Evolutionary conservation across 2,797 vertebrate genomes (phyloP), one percentile per base, ranked within the genome.

Genomic region (Odontamblyopus rebecca): DNA sequence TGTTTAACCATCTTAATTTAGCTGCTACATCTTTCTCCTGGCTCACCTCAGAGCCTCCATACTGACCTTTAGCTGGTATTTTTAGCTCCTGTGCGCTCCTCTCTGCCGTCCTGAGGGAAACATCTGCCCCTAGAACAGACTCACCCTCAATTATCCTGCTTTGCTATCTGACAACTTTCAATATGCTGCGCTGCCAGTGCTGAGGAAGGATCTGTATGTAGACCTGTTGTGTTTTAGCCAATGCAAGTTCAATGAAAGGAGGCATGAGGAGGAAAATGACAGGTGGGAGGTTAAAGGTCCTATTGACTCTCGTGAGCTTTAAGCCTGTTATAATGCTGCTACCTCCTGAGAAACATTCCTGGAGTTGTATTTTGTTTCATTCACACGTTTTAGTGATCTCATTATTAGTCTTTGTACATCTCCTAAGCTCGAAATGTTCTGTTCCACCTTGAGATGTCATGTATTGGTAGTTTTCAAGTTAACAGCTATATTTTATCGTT

Each of bases 81-180:
- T 68, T 68, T 68, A 68, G 51, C 66, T 26, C 29, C 18, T 6
- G 19, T 68, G 51, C n/a, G 12, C 19, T 56, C 30, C 32, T 56
- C 51, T n/a, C 32, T 56, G 5, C 19, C 0, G 11, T 68, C 66
- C 66, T 54, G 29, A 68, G 66, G 51, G 66, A 56, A 68, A 68
- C 66, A 68, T 68, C 66, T 68, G 66, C 51, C 66, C 57, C 53
- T 56, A 54, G 35, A 68, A 32, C 53, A 68, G 66, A 68, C 56
- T 23, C 66, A 68, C 51, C 30, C 66, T 54, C 66, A 68, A 68
- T 56, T 56, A 68, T 68, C 32, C 53, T 53, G 19, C n/a, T 29
- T 68, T 9, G 29, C 51, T 56, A 51, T 27, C 30, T 56, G 51
- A 51, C 66, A 56, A 56, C 19, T 56, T 56, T 56, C 50, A 23